These are phyloP conservation scores for Aplochiton taeniatus DNA, from an alignment of 2,797 vertebrate species.

Conservation along the genomic window DNA sequence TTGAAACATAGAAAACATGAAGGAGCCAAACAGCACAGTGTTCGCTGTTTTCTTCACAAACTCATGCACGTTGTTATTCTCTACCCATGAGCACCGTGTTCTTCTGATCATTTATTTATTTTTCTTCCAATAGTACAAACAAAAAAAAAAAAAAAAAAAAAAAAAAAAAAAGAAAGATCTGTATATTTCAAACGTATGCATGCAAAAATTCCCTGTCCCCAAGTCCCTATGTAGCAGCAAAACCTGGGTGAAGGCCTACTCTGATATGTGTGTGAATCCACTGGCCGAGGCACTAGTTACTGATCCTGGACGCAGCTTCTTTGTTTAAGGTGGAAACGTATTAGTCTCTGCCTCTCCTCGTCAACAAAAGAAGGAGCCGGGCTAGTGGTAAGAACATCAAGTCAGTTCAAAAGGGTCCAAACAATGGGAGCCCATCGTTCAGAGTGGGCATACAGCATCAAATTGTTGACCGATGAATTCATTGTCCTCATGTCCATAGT, in stretches of 20 bases:
- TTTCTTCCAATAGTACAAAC: slow-evolving; percentile 48
- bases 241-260: slow-evolving; percentile 74
- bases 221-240: slow-evolving; percentile 74
- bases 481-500: slow-evolving; percentile 31
- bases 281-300: slow-evolving; percentile 77
- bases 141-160: slow-evolving; percentile 45
- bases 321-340: slow-evolving; percentile 22
- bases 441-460: neutral
- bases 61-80: slow-evolving; percentile 78
- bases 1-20: slow-evolving; percentile 56
- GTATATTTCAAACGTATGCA: slow-evolving; percentile 75
- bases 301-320: slow-evolving; percentile 55
- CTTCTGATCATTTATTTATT: slow-evolving; percentile 33
- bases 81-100: slow-evolving; percentile 72
- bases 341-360: slow-evolving; percentile 36
- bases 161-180: slow-evolving; percentile 48
- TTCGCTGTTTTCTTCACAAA: slow-evolving; percentile 58
- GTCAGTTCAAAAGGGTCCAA: slow-evolving; percentile 19
- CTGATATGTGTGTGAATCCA: slow-evolving; percentile 77
- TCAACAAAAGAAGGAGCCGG: slow-evolving; percentile 28
- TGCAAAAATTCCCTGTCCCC: slow-evolving; percentile 68
- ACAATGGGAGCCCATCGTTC: slow-evolving; percentile 19
- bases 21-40: slow-evolving; percentile 62
- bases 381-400: slow-evolving; percentile 24
- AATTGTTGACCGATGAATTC: slow-evolving; percentile 23